Conservation (phyloP, 2,797 vertebrate species). For the Brachyrhaphis roseni region DNA sequence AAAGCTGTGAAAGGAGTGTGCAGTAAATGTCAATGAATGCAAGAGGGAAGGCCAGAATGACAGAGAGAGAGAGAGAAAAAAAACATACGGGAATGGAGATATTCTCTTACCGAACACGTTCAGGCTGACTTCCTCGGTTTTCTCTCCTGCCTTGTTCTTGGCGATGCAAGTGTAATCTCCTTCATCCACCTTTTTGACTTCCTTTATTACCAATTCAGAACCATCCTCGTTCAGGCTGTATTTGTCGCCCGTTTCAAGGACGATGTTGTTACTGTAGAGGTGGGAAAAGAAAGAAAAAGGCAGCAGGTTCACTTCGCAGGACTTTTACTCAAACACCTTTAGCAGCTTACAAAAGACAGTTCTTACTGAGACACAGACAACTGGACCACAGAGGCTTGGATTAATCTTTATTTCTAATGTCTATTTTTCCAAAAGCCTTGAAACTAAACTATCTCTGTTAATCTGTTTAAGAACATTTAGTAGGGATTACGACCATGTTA, state of each 20-base stretch:
- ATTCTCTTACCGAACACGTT: conserved; percentile 93
- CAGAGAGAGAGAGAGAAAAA: not conserved
- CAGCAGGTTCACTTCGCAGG: conserved; percentile 33
- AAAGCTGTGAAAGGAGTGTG: conserved; percentile 13
- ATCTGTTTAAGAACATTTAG: too few species aligned
- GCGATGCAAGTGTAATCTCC: conserved; percentile 95
- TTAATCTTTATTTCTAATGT: not conserved
- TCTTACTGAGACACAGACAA: not conserved
- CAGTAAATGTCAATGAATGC: conserved; percentile 44
- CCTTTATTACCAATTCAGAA: conserved; percentile 89
- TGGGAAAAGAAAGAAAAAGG: conserved; percentile 14
- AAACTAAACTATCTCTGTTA: too few species aligned
- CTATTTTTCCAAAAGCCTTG: too few species aligned
- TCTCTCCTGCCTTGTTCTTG: conserved; percentile 94
- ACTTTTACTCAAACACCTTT: conserved; percentile 26
- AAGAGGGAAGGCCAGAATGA: conserved; percentile 18
- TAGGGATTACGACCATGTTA: not conserved
- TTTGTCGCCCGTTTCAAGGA: conserved; percentile 84
- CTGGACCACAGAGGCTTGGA: not conserved
- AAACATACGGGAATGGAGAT: conserved; percentile 13
- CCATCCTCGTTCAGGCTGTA: conserved; percentile 91
- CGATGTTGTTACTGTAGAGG: conserved; percentile 72
- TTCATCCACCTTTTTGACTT: conserved; percentile 92
- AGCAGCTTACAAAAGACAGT: conserved; percentile 26
- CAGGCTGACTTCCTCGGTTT: conserved; percentile 89